Evolutionary conservation across 2,888 invertebrate genomes (phyloP), one percentile per base, ranked within the genome.

Genomic region (Cordylochernes scorpioides): DNA sequence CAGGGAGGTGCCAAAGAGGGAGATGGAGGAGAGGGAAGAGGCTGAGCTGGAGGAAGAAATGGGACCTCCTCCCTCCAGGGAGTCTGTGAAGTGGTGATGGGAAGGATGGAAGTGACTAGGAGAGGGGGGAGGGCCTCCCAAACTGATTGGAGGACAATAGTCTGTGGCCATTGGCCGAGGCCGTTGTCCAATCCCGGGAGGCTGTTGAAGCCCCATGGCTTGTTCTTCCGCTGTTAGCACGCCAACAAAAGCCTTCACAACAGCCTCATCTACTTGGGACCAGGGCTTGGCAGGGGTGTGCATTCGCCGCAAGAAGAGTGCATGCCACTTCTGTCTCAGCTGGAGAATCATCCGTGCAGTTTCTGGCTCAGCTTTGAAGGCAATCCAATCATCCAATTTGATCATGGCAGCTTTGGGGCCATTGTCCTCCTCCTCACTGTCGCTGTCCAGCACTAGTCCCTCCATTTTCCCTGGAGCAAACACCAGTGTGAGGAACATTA

Each of bases 341-440:
- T 69, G 65, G 39, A 67, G 60, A 2, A 68, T 61, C 39, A 68
- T 47, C 25, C 64, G 60, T 0, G 67, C 68, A 30, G 47, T 45
- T 15, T 67, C 64, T 0, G 64, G 62, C 45, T 68, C 67, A 0
- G 68, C 58, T 22, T 64, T 62, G 48, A 73, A 73, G 3, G 64
- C 62, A 37, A 70, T 62, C 71, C 72, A 73, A 34, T 71, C 69
- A 45, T 73, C 72, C 1, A 74, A 51, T 25, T 65, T 63, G 19
- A 73, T 53, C 22, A 54, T 53, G 5, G 60, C 55, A 5, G 60
- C 55, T 19, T 53, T 55, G 31, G 49, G 48, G 2, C 50, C 53
- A 27, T 58, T 60, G 10, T 55, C 53, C 15, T 52, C 52, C 28
- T 56, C 56, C 38, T 64, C 60, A 27, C 52, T 57, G 42, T 63